Evolutionary conservation across 2,797 vertebrate species (phyloP).

Genomic region (Phalloptychus januarius): DNA sequence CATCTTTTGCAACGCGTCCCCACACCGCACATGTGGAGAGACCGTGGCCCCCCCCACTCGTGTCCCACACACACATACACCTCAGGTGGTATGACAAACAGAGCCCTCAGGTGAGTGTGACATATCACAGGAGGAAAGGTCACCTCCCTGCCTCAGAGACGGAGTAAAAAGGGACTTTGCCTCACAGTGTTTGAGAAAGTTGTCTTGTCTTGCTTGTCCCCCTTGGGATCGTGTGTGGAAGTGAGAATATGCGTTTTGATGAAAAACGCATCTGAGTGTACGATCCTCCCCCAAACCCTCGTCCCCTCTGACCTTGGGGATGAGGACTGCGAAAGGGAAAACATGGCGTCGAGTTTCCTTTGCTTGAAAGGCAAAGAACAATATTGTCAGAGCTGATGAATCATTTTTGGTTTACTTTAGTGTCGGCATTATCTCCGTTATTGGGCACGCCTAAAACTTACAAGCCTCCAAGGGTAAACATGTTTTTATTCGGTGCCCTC

Average conservation of each 20-base stretch:
- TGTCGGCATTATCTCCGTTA: not conserved
- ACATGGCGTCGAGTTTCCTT: conserved; percentile 16
- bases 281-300: too few relatives aligned
- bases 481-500: not conserved
- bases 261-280: too few relatives aligned
- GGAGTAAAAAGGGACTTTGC: conserved; percentile 36
- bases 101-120: conserved; percentile 56
- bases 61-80: conserved; percentile 12
- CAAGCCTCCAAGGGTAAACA: not conserved
- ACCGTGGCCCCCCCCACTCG: conserved; percentile 6
- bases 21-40: conserved; percentile 6
- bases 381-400: conserved; percentile 4
- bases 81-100: conserved; percentile 63
- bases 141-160: conserved; percentile 45
- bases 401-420: conserved; percentile 14
- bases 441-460: not conserved
- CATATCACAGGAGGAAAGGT: conserved; percentile 59
- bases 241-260: not conserved
- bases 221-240: conserved; percentile 17
- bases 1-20: conserved; percentile 24
- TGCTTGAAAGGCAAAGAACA: conserved; percentile 4
- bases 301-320: conserved; percentile 34
- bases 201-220: conserved; percentile 26
- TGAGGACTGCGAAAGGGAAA: conserved; percentile 11
- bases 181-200: conserved; percentile 25